phyloP scores from a whole-genome alignment of 2,797 vertebrate genomes.

The Parauchenoglanis punctatus region DNA sequence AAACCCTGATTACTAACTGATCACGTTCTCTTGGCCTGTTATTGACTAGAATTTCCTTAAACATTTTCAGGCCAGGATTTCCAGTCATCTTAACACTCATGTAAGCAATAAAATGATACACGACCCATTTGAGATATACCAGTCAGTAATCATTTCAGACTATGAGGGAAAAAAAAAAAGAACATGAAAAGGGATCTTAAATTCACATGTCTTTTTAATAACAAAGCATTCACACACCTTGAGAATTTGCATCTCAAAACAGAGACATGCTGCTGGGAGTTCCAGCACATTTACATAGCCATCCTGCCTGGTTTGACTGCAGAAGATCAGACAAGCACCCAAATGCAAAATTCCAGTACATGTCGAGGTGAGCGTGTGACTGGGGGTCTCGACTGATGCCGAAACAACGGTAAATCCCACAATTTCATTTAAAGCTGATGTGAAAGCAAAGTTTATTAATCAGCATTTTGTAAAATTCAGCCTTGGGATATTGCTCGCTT shows the following conservation, averaged over 20 bases:
- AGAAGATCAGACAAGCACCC: conserved; percentile 49
- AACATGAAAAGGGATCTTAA: conserved; percentile 7
- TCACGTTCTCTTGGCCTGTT: not conserved
- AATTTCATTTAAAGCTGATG: not conserved
- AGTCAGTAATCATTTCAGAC: not conserved
- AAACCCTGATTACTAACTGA: not conserved
- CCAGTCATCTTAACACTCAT: not conserved
- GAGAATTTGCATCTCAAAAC: conserved; percentile 42
- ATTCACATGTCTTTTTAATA: conserved; percentile 16
- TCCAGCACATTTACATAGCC: conserved; percentile 52
- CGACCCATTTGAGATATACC: not conserved
- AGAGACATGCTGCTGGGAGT: not conserved
- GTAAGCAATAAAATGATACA: not conserved
- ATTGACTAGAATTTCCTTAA: not conserved
- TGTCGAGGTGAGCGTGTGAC: not conserved
- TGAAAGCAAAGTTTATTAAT: not conserved
- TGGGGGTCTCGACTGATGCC: not conserved
- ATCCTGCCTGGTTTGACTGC: conserved; percentile 49
- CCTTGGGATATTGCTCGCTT: not conserved
- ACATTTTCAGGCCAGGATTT: not conserved
- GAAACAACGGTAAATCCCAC: not conserved
- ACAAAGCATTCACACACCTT: conserved; percentile 32
- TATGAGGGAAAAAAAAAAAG: not conserved
- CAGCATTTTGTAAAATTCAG: not conserved
- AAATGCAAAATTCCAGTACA: conserved; percentile 28